Evolutionary conservation across 2,797 vertebrate genomes (phyloP).

Genomic region (Sebastiscus tertius): DNA sequence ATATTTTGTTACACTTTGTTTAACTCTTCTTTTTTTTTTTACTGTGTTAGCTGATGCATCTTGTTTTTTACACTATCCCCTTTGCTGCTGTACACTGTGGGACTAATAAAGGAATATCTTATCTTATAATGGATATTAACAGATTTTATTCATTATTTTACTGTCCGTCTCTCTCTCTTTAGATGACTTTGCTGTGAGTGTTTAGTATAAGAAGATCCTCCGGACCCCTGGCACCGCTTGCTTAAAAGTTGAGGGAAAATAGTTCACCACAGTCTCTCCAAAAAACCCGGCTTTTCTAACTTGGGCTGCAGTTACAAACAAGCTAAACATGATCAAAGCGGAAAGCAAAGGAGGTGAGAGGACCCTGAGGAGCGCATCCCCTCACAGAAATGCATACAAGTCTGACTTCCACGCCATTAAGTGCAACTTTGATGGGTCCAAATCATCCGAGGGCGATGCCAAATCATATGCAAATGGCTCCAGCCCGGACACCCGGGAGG

Average conservation of each 20-base stretch:
- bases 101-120: no score
- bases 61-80: no score
- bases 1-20: no score
- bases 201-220: slow-evolving; percentile 61
- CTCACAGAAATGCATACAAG: slow-evolving; percentile 94
- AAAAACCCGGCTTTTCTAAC: slow-evolving; percentile 2
- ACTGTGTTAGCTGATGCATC: no score
- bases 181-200: slow-evolving; percentile 58
- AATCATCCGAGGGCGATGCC: slow-evolving; percentile 79
- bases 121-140: slow-evolving; percentile 6
- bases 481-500: slow-evolving; percentile 75
- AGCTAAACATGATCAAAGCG: slow-evolving; percentile 89
- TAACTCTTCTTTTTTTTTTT: no score
- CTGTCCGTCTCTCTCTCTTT: slow-evolving; percentile 15
- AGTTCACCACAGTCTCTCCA: slow-evolving; percentile 24
- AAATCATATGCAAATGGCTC: slow-evolving; percentile 87
- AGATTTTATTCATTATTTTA: neutral
- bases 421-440: slow-evolving; percentile 91
- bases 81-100: no score
- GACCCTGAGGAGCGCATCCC: slow-evolving; percentile 91
- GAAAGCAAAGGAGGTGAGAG: slow-evolving; percentile 91
- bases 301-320: slow-evolving; percentile 9
- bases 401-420: slow-evolving; percentile 95
- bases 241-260: slow-evolving; percentile 43
- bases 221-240: slow-evolving; percentile 65